A percentile compares a stretch with the other conserved stretches of the same genome.
phyloP scores from a whole-genome alignment of 2,888 invertebrate genomes.

The Hydrotaea cyrtoneurina region DNA sequence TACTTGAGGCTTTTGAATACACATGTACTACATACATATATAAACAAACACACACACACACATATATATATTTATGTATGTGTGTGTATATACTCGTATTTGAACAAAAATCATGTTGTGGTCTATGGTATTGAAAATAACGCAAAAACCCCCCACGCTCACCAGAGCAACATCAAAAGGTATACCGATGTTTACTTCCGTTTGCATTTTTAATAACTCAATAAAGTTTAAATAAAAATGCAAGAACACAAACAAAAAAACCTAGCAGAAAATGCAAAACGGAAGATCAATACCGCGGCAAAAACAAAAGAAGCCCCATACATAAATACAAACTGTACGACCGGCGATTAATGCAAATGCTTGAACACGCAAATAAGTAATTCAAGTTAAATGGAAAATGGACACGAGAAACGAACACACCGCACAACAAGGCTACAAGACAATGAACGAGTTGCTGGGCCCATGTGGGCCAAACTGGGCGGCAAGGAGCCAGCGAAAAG shows the following conservation, averaged over 20 bases:
- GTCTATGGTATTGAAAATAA: not conserved
- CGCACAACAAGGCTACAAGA: not conserved
- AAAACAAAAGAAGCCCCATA: not conserved
- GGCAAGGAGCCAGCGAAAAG: not conserved
- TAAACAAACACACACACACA: not conserved
- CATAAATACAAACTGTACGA: not conserved
- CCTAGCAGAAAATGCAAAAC: not conserved
- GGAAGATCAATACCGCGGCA: conserved; percentile 30
- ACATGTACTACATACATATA: too few species aligned
- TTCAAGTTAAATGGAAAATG: conserved; percentile 4
- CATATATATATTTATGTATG: too few species aligned
- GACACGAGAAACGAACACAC: too few species aligned
- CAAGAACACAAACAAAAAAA: not conserved
- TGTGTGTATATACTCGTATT: not conserved
- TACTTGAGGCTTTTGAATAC: too few species aligned
- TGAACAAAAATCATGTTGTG: not conserved
- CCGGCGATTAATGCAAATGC: conserved; percentile 19
- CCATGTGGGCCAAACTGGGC: not conserved
- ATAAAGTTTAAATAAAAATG: conserved; percentile 50
- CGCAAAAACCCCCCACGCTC: not conserved
- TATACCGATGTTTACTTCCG: conserved; percentile 42
- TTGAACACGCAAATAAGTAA: conserved; percentile 44
- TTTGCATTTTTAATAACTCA: conserved; percentile 52
- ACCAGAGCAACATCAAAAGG: not conserved
- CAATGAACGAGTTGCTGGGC: not conserved